These are phyloP conservation scores for Grammomys surdaster DNA, from an alignment of 2,113 vertebrate genomes.

Conservation along the genomic window DNA sequence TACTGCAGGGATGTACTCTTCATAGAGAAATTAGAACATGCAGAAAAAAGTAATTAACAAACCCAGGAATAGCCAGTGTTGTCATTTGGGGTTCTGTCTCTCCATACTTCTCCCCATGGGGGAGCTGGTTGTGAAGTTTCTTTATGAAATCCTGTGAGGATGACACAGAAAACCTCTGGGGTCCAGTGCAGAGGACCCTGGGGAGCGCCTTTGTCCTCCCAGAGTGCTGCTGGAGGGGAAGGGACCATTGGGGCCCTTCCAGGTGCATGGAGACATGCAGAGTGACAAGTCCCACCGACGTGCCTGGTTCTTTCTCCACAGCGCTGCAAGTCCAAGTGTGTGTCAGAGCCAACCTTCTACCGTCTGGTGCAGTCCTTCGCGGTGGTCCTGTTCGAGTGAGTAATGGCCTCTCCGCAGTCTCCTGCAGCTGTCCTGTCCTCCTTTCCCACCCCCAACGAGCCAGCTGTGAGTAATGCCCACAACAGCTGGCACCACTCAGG, in stretches of 20 bases:
- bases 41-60: neutral
- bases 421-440: neutral
- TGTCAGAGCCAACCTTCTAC: conserved; percentile 97
- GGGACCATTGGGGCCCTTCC: accelerated
- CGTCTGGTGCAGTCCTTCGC: conserved; percentile 98
- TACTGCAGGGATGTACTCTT: neutral
- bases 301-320: conserved; percentile 82
- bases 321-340: conserved; percentile 98
- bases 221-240: neutral
- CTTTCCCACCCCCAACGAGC: neutral
- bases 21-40: neutral
- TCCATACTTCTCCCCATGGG: accelerated
- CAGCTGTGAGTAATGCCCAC: neutral
- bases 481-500: neutral
- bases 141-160: neutral
- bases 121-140: neutral
- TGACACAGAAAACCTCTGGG: neutral
- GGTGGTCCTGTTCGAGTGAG: conserved; percentile 98
- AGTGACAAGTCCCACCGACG: accelerated
- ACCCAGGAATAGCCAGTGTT: neutral
- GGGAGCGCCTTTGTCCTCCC: neutral
- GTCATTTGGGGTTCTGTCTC: neutral
- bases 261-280: neutral
- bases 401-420: conserved; percentile 36
- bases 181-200: neutral